Base-by-base conservation (phyloP, 2,888 invertebrate species). In the Drosophila nigricruria region DNA sequence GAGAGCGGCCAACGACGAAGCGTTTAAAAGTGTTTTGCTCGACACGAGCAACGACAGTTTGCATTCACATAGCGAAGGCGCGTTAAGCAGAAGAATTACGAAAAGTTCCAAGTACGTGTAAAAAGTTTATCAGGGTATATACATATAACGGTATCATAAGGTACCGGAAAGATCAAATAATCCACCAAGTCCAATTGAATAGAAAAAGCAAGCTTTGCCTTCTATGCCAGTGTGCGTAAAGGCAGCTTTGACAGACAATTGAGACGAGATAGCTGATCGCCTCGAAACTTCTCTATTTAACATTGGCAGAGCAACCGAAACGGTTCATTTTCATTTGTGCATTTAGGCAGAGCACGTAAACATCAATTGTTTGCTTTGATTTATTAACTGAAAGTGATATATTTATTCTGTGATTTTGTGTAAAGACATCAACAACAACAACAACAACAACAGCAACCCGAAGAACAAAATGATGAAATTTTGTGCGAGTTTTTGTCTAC, bases 211-310 rank as follows among this genome's bases (percentile, higher is more conserved):
- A 78, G 71, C 81, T 94, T 94, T 94, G 95, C 96, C 97, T 97
- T 97, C 97, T 97, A 94, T 96, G 94, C 96, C 97, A 97, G 97
- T 97, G 97, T 94, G 97, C 96, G 96, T 96, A 97, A 97, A 97
- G 97, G 96, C 95, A 92, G 77, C 72, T 72, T 50, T 87, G 85
- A 88, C 93, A 81, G 66, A 76, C 64, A 62, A 42, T 64, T 70
- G 65, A 62, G 72, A 75, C 63, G 68, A 65, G 50, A 62, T 61
- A 74, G 59, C 50, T 27, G 42, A 50, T 54, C 38, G 65, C 56
- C 62, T 81, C 50, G 62, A 79, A 82, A 77, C 52, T 69, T 70
- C 81, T 66, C 81, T 91, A 91, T 89, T 89, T 90, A 91, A 86
- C 59, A 75, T 84, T 86, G 79, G 76, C 77, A 58, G 78, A 70